A percentile compares a stretch with the other conserved stretches of the same genome.
phyloP scores from a whole-genome alignment of 2,113 vertebrate genomes.

The Cheirogaleus medius region DNA sequence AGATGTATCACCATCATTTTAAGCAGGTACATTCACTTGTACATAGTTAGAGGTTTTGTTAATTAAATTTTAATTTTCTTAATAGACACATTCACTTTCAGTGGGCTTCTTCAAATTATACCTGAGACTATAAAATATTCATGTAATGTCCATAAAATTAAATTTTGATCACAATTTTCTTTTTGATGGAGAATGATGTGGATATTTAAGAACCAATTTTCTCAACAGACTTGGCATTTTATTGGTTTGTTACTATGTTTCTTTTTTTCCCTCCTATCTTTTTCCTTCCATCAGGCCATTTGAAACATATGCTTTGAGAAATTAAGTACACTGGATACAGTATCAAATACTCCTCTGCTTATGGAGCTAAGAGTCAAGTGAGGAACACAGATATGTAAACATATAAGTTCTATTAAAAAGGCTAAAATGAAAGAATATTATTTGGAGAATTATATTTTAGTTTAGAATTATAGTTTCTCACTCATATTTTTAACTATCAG shows the following conservation, averaged over 20 bases:
- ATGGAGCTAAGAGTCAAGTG: background rate
- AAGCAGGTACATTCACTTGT: background rate
- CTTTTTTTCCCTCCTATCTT: background rate
- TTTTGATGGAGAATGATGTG: background rate
- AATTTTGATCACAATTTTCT: background rate
- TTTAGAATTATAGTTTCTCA: no score
- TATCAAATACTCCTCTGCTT: background rate
- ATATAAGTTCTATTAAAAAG: background rate
- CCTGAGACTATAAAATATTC: background rate
- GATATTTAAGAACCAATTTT: slow-evolving; percentile 5
- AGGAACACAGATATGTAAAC: background rate
- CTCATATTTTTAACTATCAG: background rate
- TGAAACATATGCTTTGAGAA: background rate
- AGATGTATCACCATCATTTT: background rate
- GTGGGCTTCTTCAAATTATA: background rate
- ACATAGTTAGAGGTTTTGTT: background rate
- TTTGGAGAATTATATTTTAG: background rate
- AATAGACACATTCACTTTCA: background rate
- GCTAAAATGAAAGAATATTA: background rate
- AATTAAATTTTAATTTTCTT: background rate
- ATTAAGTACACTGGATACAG: background rate
- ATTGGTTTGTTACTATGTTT: background rate
- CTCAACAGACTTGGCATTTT: background rate
- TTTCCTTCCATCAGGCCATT: background rate
- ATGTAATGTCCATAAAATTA: background rate